These are phyloP conservation scores for Cheilinus undulatus DNA, from an alignment of 2,113 vertebrate genomes.

Conservation along the genomic window DNA sequence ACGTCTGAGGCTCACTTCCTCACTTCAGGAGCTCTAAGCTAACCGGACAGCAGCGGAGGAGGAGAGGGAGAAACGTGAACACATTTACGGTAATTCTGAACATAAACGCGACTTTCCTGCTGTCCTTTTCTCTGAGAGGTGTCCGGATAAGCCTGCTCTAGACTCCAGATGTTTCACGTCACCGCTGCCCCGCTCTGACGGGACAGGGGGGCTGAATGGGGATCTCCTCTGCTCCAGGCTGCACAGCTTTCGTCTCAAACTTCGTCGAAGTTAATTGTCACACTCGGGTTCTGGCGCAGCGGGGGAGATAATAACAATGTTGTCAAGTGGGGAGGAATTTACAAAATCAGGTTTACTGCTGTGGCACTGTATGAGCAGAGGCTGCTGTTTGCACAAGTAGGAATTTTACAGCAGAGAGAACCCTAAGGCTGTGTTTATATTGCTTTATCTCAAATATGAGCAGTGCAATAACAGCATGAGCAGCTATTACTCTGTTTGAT, in stretches of 20 bases:
- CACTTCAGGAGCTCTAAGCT: slow-evolving; percentile 19
- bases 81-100: slow-evolving; percentile 61
- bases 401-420: slow-evolving; percentile 13
- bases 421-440: slow-evolving; percentile 38
- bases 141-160: background rate
- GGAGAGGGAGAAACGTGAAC: slow-evolving; percentile 26
- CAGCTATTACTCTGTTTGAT: slow-evolving; percentile 1
- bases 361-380: slow-evolving; percentile 31
- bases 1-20: slow-evolving; percentile 54
- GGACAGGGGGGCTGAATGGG: background rate
- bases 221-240: background rate
- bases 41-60: slow-evolving; percentile 18
- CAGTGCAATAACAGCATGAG: slow-evolving; percentile 9
- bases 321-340: slow-evolving; percentile 58
- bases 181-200: background rate
- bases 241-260: slow-evolving; percentile 22
- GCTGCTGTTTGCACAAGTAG: slow-evolving; percentile 24
- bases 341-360: slow-evolving; percentile 53
- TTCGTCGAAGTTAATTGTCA: slow-evolving; percentile 52
- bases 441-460: slow-evolving; percentile 37
- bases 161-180: slow-evolving; percentile 35
- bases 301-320: slow-evolving; percentile 56
- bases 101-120: slow-evolving; percentile 20
- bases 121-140: background rate
- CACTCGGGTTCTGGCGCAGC: slow-evolving; percentile 24